These are phyloP conservation scores for Agrochola lychnidis DNA, from an alignment of 2,888 invertebrate genomes.

Conservation along the genomic window DNA sequence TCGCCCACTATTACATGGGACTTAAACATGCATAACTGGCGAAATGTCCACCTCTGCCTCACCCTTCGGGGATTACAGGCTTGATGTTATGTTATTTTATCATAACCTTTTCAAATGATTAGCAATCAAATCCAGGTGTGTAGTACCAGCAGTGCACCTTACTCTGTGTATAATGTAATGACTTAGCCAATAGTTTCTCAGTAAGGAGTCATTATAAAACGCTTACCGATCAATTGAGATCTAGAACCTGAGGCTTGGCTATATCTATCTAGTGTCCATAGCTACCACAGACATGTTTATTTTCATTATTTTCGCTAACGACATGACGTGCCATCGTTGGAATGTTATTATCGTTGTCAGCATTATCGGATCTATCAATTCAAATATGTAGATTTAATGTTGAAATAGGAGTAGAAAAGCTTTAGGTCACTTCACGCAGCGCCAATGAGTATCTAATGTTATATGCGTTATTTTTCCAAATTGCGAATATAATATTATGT, in stretches of 20 bases:
- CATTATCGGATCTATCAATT: conserved; percentile 12
- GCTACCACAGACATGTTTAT: conserved; percentile 3
- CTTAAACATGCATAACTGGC: not conserved
- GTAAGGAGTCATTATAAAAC: conserved; percentile 58
- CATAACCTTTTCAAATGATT: not conserved
- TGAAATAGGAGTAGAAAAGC: not conserved
- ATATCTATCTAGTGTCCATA: conserved; percentile 37
- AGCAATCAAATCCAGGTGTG: conserved; percentile 3
- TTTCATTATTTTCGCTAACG: conserved; percentile 22
- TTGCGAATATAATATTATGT: not conserved
- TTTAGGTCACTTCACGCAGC: not conserved
- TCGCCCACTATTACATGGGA: not conserved
- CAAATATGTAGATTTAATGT: conserved; percentile 8
- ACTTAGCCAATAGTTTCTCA: conserved; percentile 39
- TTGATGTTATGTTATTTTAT: no score
- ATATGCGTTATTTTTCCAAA: not conserved
- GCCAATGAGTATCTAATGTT: not conserved
- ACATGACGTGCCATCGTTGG: conserved; percentile 9
- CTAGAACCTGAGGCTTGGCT: conserved; percentile 7
- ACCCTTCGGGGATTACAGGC: no score
- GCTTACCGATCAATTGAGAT: conserved; percentile 54
- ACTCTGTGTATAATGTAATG: conserved; percentile 24
- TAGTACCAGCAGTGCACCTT: conserved; percentile 1
- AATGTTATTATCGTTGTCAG: conserved; percentile 35
- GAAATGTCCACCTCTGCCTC: no score